These are phyloP conservation scores for Micrasema longulum DNA, from an alignment of 1,140 invertebrate genomes.

Conservation along the genomic window DNA sequence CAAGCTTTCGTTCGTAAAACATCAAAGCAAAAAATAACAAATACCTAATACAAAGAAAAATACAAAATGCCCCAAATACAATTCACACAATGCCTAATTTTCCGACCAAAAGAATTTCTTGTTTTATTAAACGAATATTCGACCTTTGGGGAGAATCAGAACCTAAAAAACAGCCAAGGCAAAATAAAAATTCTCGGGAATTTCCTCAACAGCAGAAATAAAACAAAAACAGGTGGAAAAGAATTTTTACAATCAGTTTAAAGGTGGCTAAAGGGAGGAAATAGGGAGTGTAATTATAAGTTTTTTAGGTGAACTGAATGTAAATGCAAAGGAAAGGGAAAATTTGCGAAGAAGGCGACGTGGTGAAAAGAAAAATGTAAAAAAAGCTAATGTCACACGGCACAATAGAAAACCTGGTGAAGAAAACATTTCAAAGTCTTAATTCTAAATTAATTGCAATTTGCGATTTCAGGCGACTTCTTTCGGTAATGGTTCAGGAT, in stretches of 20 bases:
- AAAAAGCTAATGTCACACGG: too few species aligned
- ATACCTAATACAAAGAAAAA: neutral
- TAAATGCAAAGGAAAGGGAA: slow-evolving; percentile 10
- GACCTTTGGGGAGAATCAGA: neutral
- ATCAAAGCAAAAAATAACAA: neutral
- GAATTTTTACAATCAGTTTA: slow-evolving; percentile 30
- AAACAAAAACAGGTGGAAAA: slow-evolving; percentile 28
- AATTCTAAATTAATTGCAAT: too few species aligned
- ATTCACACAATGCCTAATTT: neutral
- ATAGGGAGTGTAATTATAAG: slow-evolving; percentile 34
- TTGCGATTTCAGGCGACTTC: too few species aligned
- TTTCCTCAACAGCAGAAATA: slow-evolving; percentile 2
- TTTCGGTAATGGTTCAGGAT: too few species aligned
- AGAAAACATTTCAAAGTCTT: too few species aligned
- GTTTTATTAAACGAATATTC: neutral
- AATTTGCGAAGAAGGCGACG: too few species aligned
- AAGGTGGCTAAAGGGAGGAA: slow-evolving; percentile 2
- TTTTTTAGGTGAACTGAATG: slow-evolving; percentile 21
- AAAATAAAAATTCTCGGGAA: slow-evolving; percentile 13
- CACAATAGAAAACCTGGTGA: too few species aligned
- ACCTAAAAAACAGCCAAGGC: slow-evolving; percentile 2
- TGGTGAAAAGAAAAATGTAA: too few species aligned
- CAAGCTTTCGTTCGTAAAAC: neutral
- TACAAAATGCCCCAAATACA: neutral
- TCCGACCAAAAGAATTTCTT: neutral